phyloP scores from a whole-genome alignment of 23 tunicate genomes.

The Clavelina lepadiformis region DNA sequence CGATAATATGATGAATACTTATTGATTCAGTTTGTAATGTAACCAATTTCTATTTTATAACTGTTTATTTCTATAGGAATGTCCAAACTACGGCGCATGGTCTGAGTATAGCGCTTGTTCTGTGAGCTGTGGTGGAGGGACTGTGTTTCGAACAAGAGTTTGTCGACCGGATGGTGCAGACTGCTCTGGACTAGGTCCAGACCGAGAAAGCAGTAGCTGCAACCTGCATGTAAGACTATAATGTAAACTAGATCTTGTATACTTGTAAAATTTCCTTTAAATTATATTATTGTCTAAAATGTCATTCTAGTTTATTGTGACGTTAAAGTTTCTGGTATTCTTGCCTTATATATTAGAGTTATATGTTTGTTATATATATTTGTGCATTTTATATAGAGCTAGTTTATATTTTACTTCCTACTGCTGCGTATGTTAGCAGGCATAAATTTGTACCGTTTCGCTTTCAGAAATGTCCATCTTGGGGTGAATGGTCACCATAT shows the following conservation, averaged over 20 bases:
- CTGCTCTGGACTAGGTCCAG: slow-evolving; percentile 44
- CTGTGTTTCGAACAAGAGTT: slow-evolving; percentile 23
- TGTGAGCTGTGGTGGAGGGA: slow-evolving; percentile 47
- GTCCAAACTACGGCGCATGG: slow-evolving; percentile 38
- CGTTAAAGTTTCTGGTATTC: too few relatives aligned
- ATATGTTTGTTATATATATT: too few relatives aligned
- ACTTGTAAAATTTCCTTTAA: not conserved
- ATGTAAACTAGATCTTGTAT: not conserved
- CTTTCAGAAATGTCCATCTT: slow-evolving; percentile 45
- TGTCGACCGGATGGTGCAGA: slow-evolving; percentile 44
- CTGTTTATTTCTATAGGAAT: not conserved
- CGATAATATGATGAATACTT: not conserved
- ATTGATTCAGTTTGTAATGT: not conserved
- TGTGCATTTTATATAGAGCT: too few relatives aligned
- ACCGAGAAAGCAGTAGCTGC: not conserved
- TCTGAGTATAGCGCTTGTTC: slow-evolving; percentile 34
- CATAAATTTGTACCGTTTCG: not conserved
- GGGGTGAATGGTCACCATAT: slow-evolving; percentile 69
- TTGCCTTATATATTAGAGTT: too few relatives aligned
- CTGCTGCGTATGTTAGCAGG: too few relatives aligned
- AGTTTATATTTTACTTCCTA: too few relatives aligned
- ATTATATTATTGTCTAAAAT: too few relatives aligned
- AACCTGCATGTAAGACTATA: not conserved
- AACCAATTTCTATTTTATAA: not conserved
- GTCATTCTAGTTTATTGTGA: too few relatives aligned